Base-by-base conservation (phyloP, 2,888 invertebrate genomes). In the Clistopyga incitator region DNA sequence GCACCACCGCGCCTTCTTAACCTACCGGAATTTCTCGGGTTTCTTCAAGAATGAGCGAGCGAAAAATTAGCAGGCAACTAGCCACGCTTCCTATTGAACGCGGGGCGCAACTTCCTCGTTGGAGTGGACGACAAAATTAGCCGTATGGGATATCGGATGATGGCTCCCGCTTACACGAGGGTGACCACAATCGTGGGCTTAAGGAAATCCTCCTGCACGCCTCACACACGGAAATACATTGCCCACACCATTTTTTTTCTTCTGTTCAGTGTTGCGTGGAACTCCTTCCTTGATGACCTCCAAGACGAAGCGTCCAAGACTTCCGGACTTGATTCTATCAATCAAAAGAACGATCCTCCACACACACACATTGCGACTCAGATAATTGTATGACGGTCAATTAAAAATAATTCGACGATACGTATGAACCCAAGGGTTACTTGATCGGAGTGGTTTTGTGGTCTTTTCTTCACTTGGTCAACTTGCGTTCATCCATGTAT, bases 81-180 rank as follows among this genome's bases (percentile, higher is more conserved):
- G 71, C 64, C 82, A 78, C 83, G 82, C 82, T 87, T 86, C 85
- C 86, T 82, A 85, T 80, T 83, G 82, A 2, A 38, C 74, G 72
- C 77, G 23, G 56, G 50, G 47, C 25, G 13, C 61, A 3, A 64
- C 74, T 64, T 67, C 72, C 82, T 64, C 83, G 80, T 61, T 72
- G 38, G 71, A 23, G 6, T 15, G 50, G 47, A 47, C 82, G 68
- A 74, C 56, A 85, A 87, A 90, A 90, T 90, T 89, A 89, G 87
- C 80, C 86, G 86, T 86, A 81, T 86, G 78, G 85, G 61, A 61
- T 42, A 81, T 71, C 86, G 85, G 85, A 83, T 74, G 84, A 70
- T 61, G 67, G 65, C 86, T 77, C 74, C 59, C 25, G 18, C 13
- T 6, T 25, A 47, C 23, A 23, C 13, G 47, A 67, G 67, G 67